Evolutionary conservation across 2,797 vertebrate genomes (phyloP).

Genomic region (Pangasius djambal): DNA sequence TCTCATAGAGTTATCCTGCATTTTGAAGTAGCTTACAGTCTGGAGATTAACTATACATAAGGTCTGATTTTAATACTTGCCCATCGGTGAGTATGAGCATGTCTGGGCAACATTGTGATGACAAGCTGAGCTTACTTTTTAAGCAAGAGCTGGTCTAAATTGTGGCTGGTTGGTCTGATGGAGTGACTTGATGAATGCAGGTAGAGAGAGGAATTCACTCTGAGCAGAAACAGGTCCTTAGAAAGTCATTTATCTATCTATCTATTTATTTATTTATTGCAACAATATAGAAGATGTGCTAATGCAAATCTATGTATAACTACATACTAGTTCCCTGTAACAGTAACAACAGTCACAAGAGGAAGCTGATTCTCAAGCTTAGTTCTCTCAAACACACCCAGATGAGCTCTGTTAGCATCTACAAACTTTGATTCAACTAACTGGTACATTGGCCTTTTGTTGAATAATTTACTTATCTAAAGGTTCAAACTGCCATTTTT

Average conservation of each 20-base stretch:
- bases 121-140: slow-evolving; percentile 65
- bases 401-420: neutral
- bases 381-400: neutral
- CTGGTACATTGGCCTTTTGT: neutral
- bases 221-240: slow-evolving; percentile 63
- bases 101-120: slow-evolving; percentile 68
- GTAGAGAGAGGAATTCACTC: slow-evolving; percentile 49
- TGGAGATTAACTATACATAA: neutral
- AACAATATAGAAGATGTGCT: neutral
- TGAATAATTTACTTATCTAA: neutral
- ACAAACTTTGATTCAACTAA: neutral
- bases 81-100: slow-evolving; percentile 7
- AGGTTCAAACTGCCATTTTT: neutral
- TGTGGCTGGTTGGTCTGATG: slow-evolving; percentile 42
- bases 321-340: neutral
- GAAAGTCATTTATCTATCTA: neutral
- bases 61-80: neutral
- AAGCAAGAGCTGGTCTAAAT: slow-evolving; percentile 63
- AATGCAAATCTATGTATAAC: neutral
- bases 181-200: slow-evolving; percentile 38
- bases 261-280: neutral
- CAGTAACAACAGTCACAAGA: neutral
- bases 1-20: neutral
- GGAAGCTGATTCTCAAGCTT: neutral
- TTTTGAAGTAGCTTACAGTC: slow-evolving; percentile 25